A percentile compares a stretch with the other conserved stretches of the same genome.
Conservation (phyloP, 2,888 invertebrate species). For the Chydorus sphaericus region DNA sequence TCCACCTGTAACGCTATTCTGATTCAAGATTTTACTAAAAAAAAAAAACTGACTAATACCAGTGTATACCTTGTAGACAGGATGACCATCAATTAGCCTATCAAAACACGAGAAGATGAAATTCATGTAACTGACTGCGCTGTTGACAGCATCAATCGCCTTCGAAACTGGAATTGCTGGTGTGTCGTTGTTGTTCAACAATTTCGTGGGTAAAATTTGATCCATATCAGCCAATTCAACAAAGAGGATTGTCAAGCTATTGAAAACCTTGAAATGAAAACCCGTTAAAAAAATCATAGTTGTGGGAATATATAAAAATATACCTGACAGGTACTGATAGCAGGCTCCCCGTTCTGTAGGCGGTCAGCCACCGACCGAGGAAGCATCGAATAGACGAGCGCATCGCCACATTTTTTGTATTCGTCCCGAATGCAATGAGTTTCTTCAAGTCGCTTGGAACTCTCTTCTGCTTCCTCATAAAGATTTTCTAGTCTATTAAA, state of each 20-base stretch:
- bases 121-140: slow-evolving; percentile 70
- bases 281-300: not conserved
- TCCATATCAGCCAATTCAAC: slow-evolving; percentile 51
- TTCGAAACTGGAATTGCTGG: no score
- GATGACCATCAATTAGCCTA: slow-evolving; percentile 61
- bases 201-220: slow-evolving; percentile 41
- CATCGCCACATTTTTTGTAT: slow-evolving; percentile 74
- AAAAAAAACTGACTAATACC: not conserved
- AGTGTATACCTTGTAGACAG: slow-evolving; percentile 63
- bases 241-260: slow-evolving; percentile 62
- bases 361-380: slow-evolving; percentile 70
- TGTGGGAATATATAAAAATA: not conserved
- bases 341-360: slow-evolving; percentile 55
- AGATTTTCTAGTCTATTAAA: slow-evolving; percentile 49
- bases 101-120: slow-evolving; percentile 74
- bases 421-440: slow-evolving; percentile 60
- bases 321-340: slow-evolving; percentile 67
- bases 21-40: no score
- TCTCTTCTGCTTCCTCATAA: slow-evolving; percentile 65
- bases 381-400: slow-evolving; percentile 80
- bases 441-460: slow-evolving; percentile 60
- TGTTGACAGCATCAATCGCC: no score
- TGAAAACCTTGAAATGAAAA: slow-evolving; percentile 44
- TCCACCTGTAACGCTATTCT: slow-evolving; percentile 54
- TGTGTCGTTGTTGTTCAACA: no score